These are phyloP conservation scores for Hippocampus mohnikei DNA, from an alignment of 2,113 vertebrate species.

Conservation along the genomic window DNA sequence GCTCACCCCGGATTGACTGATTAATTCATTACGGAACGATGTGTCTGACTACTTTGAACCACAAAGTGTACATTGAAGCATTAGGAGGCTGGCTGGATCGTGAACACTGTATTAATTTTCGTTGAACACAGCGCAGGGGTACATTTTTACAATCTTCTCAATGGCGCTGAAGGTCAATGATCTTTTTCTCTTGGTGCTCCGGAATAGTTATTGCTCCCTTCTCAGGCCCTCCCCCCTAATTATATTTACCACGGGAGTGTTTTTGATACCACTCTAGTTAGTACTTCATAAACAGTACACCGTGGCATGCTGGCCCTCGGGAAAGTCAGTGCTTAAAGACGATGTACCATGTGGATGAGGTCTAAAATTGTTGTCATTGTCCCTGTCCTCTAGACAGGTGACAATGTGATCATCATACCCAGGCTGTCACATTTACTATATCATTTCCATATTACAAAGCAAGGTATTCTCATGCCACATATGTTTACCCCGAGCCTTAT, in stretches of 20 bases:
- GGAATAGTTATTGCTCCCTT: conserved; percentile 41
- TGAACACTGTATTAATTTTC: not conserved
- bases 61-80: not conserved
- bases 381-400: not conserved
- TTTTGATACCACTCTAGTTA: conserved; percentile 42
- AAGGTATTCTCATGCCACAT: conserved; percentile 12
- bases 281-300: conserved; percentile 40
- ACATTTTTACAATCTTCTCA: conserved; percentile 24
- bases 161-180: conserved; percentile 53
- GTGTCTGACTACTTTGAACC: not conserved
- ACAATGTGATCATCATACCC: conserved; percentile 1
- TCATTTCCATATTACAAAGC: not conserved
- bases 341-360: conserved; percentile 25
- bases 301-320: conserved; percentile 26
- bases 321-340: conserved; percentile 48
- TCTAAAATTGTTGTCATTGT: conserved; percentile 15
- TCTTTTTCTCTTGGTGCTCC: conserved; percentile 47
- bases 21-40: not conserved
- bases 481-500: conserved; percentile 20
- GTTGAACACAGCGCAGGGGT: not conserved
- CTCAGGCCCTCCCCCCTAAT: not conserved
- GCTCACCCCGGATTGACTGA: not conserved
- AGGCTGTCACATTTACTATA: not conserved
- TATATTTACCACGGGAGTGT: conserved; percentile 31
- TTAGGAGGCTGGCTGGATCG: not conserved